Base-by-base conservation (phyloP, 2,113 vertebrate species). In the Melanocharis versteri region DNA sequence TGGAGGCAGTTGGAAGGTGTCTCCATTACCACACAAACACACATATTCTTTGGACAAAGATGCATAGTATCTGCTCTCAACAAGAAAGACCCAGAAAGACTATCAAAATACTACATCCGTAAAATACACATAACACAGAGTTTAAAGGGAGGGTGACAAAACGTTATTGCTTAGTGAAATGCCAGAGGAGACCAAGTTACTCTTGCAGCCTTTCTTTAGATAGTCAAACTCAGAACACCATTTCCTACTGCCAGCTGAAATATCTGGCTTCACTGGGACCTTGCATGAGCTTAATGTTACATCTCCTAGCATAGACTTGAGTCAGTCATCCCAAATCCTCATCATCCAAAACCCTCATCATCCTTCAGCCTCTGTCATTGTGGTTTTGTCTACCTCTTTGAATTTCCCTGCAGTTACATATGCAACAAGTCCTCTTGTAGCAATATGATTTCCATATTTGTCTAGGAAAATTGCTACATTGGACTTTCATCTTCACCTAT, bases 251-350 rank as follows among this genome's bases (percentile, higher is more conserved):
- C 45, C 65, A 77, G 24, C 4, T 66, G 42, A 88, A 93, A 54
- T 19, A 76, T 2, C 21, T 50, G 27, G 40, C 51, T 68, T 91
- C 61, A 39, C 1, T 19, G 5, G 16, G 12, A 87, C 51, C 14
- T 58, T 60, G 24, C 20, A 48, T 0, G 1, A 45, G 8, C 23
- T 58, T 71, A 45, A 47, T 2, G 0, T 45, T 58, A 2, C 24
- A 28, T 23, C 16, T 50, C n/a, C 37, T 58, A 48, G 14, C 35
- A 66, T 0, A 51, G 23, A 60, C 10, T 51, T 60, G 19, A 57
- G 20, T 15, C 51, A 62, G 19, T 24, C 54, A 50, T n/a, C 26
- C 58, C 77, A 93, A 94, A 37, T 4, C 42, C 12, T 47, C 15
- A 33, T 23, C 24, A 35, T n/a, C 26, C 58, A 80, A 93, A 94